Percentiles rank a stretch among this genome's conserved stretches.
Evolutionary conservation across 1,140 invertebrate genomes (phyloP).

Genomic region (Grapholita molesta): DNA sequence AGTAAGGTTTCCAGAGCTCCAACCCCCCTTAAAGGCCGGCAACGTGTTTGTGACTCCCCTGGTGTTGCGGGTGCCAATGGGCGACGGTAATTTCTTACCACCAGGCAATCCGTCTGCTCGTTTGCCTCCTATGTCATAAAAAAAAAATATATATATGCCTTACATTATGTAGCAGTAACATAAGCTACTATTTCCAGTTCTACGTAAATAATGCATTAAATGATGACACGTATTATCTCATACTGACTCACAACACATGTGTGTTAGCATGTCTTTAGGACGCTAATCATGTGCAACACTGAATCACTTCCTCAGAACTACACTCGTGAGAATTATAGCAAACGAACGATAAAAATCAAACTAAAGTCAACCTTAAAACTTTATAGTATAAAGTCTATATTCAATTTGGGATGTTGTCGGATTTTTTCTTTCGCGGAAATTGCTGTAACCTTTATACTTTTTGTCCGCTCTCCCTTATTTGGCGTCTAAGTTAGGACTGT

Average conservation of each 20-base stretch:
- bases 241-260: neutral
- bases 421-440: neutral
- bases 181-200: neutral
- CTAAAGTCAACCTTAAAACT: neutral
- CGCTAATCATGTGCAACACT: conserved; percentile 4
- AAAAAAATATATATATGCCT: too few species aligned
- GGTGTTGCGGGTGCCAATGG: too few species aligned
- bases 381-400: neutral
- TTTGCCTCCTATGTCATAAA: too few species aligned
- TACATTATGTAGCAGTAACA: neutral
- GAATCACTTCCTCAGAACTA: neutral
- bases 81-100: too few species aligned
- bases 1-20: too few species aligned
- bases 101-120: too few species aligned
- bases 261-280: conserved; percentile 9
- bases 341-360: neutral
- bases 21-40: too few species aligned
- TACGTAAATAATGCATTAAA: neutral
- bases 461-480: neutral
- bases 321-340: neutral
- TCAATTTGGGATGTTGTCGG: neutral
- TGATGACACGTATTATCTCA: neutral
- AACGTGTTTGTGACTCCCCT: too few species aligned
- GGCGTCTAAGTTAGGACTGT: neutral
- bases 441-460: conserved; percentile 7